Evolutionary conservation across 2,113 vertebrate genomes (phyloP).

Genomic region (Ciconia stormi): DNA sequence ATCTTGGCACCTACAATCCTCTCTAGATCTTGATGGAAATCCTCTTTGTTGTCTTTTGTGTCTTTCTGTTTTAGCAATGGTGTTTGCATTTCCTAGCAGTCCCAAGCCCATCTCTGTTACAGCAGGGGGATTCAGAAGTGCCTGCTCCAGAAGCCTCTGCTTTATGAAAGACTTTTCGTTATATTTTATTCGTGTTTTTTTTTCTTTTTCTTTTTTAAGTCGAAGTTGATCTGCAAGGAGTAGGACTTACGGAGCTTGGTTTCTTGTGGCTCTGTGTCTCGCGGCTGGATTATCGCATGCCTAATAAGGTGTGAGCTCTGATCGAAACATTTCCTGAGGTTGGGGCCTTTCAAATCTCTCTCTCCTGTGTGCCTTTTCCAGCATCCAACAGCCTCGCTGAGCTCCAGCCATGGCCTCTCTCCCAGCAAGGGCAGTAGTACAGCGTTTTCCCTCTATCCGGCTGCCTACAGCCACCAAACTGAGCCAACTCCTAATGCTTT

Average conservation of each 20-base stretch:
- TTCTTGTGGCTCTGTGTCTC: neutral
- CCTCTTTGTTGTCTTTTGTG: neutral
- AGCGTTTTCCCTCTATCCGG: neutral
- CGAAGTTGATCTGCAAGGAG: rapidly evolving
- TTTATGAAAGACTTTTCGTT: neutral
- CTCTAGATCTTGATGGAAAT: neutral
- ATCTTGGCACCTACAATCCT: neutral
- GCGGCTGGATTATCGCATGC: neutral
- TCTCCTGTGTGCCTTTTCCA: neutral
- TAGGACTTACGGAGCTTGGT: neutral
- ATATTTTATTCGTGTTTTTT: neutral
- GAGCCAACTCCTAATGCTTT: neutral
- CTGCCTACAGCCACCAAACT: neutral
- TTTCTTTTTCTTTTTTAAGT: neutral
- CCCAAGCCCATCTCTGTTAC: neutral
- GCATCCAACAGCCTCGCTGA: neutral
- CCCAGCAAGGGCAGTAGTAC: neutral
- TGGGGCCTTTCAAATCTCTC: neutral
- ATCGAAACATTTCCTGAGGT: neutral
- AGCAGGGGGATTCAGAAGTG: neutral
- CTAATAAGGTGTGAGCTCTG: neutral
- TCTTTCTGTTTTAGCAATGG: neutral
- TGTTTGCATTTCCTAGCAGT: neutral
- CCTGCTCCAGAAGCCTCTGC: neutral
- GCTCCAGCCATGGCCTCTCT: neutral